Base-by-base conservation (phyloP, 2,888 invertebrate species). In the Malthinus flaveolus region DNA sequence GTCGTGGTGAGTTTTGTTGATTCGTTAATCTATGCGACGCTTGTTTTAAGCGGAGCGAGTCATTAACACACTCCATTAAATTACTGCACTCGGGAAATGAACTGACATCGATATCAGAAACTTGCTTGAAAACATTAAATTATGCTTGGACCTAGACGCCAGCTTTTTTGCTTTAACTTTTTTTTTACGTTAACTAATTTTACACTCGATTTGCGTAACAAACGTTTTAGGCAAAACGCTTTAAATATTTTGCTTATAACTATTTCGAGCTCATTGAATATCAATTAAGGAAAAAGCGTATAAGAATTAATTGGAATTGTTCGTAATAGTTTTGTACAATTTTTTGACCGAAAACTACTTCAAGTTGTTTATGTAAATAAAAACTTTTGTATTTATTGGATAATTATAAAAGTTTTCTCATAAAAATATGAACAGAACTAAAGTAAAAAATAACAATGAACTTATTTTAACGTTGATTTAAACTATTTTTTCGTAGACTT, bases 61-160 rank as follows among this genome's bases (percentile, higher is more conserved):
- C 68, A 71, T 71, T 71, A 71, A 68, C 70, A 68, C 69, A 71
- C 68, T 70, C 67, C 68, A 69, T 71, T 69, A 70, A 71, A 69
- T 71, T 68, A 71, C 66, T 66, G 67, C 68, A 68, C 62, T 64
- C 65, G 66, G 67, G 68, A 69, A 69, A 69, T 69, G 65, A 68
- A 66, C 61, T 62, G 61, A 59, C 60, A 66, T 50, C 59, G 59
- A 49, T 59, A 64, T 59, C 64, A 59, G 61, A 53, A 47, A 52
- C 53, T 61, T 49, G 36, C 46, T 61, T 60, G 42, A 34, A 23
- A 56, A 53, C 36, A 56, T 53, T 60, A 50, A 56, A 48, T 60
- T 60, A 58, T 53, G 47, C 15, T 46, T 9, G 51, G n/a, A 45
- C 11, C 37, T 51, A 48, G 44, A 23, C 7, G 39, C n/a, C 15